phyloP scores from a whole-genome alignment of 2,888 invertebrate species.

The Troilus luridus region DNA sequence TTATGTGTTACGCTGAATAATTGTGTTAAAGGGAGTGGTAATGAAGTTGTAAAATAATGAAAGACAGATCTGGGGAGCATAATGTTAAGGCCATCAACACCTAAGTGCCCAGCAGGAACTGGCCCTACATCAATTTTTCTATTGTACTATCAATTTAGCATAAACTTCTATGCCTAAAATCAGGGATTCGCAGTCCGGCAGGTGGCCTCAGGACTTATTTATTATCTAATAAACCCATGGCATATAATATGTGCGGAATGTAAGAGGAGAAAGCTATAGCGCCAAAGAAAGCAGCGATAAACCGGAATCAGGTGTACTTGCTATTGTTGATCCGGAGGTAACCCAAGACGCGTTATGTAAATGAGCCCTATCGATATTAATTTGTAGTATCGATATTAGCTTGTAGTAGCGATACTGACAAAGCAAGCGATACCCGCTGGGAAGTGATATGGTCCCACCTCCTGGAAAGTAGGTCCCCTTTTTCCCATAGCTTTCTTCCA shows the following conservation, averaged over 20 bases:
- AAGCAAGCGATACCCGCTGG: slow-evolving; percentile 26
- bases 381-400: not conserved
- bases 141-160: no score
- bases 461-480: slow-evolving; percentile 28
- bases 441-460: slow-evolving; percentile 12
- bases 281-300: not conserved
- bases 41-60: no score
- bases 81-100: no score
- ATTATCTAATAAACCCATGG: not conserved
- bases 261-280: not conserved
- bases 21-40: no score
- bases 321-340: slow-evolving; percentile 12
- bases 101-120: no score
- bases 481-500: slow-evolving; percentile 42
- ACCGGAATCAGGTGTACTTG: not conserved
- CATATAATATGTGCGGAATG: not conserved
- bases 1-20: no score
- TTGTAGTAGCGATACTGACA: not conserved
- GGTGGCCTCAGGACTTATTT: no score
- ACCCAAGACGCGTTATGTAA: not conserved
- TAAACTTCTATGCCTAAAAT: no score
- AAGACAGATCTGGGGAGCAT: no score
- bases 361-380: slow-evolving; percentile 28
- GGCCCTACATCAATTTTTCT: no score
- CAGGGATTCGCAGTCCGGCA: no score